A percentile compares a stretch with the other conserved stretches of the same genome.
Conservation (phyloP, 2,888 invertebrate species). For the Pristionchus arcanus region DNA sequence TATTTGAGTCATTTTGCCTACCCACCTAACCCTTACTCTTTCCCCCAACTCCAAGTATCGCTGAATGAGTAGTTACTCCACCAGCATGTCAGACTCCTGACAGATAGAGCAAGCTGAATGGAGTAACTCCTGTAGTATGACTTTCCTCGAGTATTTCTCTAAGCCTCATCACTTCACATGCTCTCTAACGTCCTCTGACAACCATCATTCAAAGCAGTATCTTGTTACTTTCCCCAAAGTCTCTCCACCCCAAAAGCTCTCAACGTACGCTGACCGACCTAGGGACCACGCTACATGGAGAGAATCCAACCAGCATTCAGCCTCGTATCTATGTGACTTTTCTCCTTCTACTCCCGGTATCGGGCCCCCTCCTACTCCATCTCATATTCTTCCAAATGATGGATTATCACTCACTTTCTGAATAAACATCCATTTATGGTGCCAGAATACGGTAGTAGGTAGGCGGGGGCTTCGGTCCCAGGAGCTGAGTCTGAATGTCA, state of each 20-base stretch:
- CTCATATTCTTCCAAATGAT: background rate
- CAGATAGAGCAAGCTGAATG: no score
- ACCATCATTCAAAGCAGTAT: background rate
- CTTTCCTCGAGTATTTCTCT: background rate
- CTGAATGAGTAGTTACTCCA: background rate
- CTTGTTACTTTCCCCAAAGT: background rate
- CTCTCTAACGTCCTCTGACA: no score
- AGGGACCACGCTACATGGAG: background rate
- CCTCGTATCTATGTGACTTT: background rate
- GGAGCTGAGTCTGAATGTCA: background rate
- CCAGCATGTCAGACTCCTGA: no score
- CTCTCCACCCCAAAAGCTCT: no score
- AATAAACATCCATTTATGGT: constrained; percentile 35
- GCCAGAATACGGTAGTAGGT: constrained; percentile 45
- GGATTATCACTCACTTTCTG: constrained; percentile 46
- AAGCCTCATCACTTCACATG: no score
- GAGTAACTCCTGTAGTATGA: background rate
- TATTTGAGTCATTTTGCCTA: no score
- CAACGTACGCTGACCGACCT: no score
- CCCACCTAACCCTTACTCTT: background rate
- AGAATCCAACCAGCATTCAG: background rate
- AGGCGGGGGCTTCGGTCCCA: background rate
- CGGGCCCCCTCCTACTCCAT: background rate
- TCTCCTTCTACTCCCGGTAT: background rate
- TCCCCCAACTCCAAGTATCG: background rate